Conservation (phyloP, 2,113 vertebrate species). For the Odobenus rosmarus region DNA sequence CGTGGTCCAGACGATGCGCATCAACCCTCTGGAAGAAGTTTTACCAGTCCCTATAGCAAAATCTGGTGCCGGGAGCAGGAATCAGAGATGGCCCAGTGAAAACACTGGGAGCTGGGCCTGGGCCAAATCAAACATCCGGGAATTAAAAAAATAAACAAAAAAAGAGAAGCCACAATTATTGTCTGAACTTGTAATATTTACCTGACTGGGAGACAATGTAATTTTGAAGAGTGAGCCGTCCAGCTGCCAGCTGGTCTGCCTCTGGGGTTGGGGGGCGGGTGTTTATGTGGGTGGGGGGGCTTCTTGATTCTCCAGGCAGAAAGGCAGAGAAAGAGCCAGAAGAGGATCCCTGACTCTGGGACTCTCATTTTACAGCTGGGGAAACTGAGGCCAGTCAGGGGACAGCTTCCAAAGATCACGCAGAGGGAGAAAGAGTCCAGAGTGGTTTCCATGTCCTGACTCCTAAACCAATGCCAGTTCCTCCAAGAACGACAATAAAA, state of each 20-base stretch:
- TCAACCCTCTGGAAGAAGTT: not conserved
- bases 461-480: fast-evolving
- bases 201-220: not conserved
- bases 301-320: not conserved
- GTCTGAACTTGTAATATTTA: not conserved
- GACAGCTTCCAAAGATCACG: not conserved
- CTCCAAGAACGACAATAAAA: too few relatives aligned
- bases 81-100: not conserved
- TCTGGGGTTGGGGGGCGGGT: not conserved
- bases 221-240: fast-evolving
- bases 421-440: not conserved
- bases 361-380: not conserved
- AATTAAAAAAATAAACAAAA: slow-evolving; percentile 52
- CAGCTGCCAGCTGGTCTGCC: not conserved
- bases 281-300: fast-evolving
- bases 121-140: slow-evolving; percentile 62
- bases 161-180: not conserved
- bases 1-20: fast-evolving
- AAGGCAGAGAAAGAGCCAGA: not conserved
- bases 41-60: not conserved
- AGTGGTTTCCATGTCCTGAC: not conserved
- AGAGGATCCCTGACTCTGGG: not conserved
- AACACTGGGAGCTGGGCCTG: not conserved
- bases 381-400: not conserved
- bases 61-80: not conserved